phyloP scores from a whole-genome alignment of 2,888 invertebrate species.

The Pollenia angustigena region DNA sequence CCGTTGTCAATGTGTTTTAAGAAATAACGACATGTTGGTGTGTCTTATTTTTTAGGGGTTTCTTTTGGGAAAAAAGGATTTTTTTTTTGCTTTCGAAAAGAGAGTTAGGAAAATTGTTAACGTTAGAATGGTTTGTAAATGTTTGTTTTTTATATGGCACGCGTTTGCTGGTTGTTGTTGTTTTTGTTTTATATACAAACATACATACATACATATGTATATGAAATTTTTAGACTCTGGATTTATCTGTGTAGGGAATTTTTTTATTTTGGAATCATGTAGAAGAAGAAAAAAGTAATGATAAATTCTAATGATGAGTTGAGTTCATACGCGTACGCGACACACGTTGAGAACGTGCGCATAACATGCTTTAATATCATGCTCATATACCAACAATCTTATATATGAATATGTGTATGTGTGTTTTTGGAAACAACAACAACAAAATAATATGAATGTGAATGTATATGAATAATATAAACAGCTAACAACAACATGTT shows the following conservation, averaged over 20 bases:
- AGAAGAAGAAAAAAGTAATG: background rate
- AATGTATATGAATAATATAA: background rate
- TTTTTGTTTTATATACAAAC: conserved; percentile 1
- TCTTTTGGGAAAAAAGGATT: conserved; percentile 25
- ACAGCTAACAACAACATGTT: background rate
- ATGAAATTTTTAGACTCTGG: conserved; percentile 42
- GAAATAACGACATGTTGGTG: background rate
- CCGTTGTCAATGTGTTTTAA: conserved; percentile 45
- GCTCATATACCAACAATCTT: conserved; percentile 25
- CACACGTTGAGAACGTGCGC: conserved; percentile 71
- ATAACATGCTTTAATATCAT: conserved; percentile 58
- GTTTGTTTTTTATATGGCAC: conserved; percentile 41
- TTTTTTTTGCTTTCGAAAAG: conserved; percentile 10
- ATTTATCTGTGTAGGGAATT: conserved; percentile 44
- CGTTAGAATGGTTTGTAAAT: background rate
- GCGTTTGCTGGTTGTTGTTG: conserved; percentile 33
- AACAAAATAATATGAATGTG: conserved; percentile 13
- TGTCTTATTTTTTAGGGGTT: conserved; percentile 42
- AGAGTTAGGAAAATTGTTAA: background rate
- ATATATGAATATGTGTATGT: background rate
- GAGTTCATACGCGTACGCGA: conserved; percentile 69
- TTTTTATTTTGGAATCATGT: conserved; percentile 5
- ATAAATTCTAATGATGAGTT: conserved; percentile 55
- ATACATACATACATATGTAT: background rate
- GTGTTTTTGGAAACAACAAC: background rate